These are phyloP conservation scores for Cetonia aurata DNA, from an alignment of 2,888 invertebrate genomes.

Conservation along the genomic window DNA sequence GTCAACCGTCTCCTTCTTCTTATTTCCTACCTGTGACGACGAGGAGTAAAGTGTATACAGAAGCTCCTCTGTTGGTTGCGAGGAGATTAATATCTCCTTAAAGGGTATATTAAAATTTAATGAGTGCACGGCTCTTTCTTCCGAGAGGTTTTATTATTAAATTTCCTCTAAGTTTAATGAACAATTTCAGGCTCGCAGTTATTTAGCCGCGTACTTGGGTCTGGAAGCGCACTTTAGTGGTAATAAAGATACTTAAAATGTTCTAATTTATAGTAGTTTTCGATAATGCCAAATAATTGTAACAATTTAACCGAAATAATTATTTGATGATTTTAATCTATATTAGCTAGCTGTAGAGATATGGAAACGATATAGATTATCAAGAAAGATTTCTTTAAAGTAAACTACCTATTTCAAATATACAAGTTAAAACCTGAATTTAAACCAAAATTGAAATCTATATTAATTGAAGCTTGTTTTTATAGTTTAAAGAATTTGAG, in stretches of 20 bases:
- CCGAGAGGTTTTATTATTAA: conserved; percentile 42
- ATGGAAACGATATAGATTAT: no score
- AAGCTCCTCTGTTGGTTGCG: conserved; percentile 1
- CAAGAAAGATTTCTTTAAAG: no score
- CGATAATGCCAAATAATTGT: background rate
- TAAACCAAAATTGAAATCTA: no score
- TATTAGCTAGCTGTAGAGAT: no score
- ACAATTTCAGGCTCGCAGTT: conserved; percentile 25
- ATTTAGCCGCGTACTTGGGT: conserved; percentile 10
- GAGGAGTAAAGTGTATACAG: conserved; percentile 7
- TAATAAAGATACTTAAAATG: conserved; percentile 6
- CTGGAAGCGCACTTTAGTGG: background rate
- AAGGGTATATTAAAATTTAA: conserved; percentile 46
- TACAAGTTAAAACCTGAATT: no score
- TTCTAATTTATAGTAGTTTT: conserved; percentile 4
- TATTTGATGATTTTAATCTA: no score
- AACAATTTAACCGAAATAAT: background rate
- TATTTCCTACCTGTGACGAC: conserved; percentile 20
- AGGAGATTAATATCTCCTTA: conserved; percentile 42
- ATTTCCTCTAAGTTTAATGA: conserved; percentile 37
- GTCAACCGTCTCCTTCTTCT: background rate
- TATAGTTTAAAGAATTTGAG: no score
- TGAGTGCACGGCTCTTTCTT: conserved; percentile 39
- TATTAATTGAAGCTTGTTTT: no score
- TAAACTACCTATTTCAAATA: no score